Evolutionary conservation across 2,797 vertebrate species (phyloP), one percentile per base, ranked within the genome.

Genomic region (Xerus rutilus): DNA sequence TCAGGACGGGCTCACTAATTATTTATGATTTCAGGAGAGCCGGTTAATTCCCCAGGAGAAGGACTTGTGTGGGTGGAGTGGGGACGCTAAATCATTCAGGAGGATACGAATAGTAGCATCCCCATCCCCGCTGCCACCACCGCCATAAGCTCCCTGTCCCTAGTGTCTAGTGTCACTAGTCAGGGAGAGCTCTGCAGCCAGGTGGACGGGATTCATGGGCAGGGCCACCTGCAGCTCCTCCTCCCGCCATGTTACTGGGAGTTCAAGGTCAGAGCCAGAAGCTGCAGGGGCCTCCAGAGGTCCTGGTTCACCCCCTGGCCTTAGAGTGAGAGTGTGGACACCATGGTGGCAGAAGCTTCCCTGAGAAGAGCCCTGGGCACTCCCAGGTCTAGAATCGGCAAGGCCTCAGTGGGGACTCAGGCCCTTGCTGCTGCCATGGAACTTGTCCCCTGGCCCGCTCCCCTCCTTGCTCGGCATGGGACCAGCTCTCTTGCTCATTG

Each of bases 21-120:
- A 97, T 97, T 97, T 74, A 97, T 97, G 96, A 96, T 49, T 96
- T 95, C 94, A 81, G 89, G 89, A 93, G 94, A 97, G 95, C 89
- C 47, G 21, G 94, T 96, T 96, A 94, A 96, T 96, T 95, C 96
- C 78, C 93, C 74, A 7, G 89, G 91, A 97, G 89, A 77, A 78
- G 70, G 87, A 74, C 64, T 85, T 25, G 5, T 43, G 35, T 76
- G 23, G 73, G 78, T 59, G 1, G 89, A 17, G 65, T 30, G 65
- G 72, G 78, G 59, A 4, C 0, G 18, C 39, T 89, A 90, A 90
- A 91, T 91, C 94, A 77, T 79, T 96, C 64, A 78, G 83, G n/a
- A 94, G 73, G 49, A 59, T 1, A 0, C 47, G 78, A 77, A 89
- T 73, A 90, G 95, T 59, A 4, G 54, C 1, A 0, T 23, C 13